Conservation (phyloP, 2,113 vertebrate genomes). For the Chascanopsetta lugubris region DNA sequence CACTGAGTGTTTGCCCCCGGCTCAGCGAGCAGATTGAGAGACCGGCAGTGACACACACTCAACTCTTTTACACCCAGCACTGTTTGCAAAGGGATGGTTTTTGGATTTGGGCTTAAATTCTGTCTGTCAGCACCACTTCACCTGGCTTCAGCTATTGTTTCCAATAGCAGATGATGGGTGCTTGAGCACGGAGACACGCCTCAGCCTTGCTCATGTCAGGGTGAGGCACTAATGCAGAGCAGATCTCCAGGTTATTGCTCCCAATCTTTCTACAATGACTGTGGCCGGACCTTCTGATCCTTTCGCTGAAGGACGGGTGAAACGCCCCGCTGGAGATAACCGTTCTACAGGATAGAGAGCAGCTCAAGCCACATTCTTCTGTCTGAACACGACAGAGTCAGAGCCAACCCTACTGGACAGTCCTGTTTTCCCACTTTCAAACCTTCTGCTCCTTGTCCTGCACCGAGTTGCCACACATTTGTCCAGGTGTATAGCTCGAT, state of each 20-base stretch:
- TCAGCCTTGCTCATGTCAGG: constrained; percentile 1
- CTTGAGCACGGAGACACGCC: not conserved
- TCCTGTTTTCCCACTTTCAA: no score
- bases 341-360: no score
- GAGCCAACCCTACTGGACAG: no score
- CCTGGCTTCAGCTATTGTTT: constrained; percentile 7
- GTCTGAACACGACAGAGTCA: no score
- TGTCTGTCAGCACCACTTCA: constrained; percentile 42
- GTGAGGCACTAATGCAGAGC: constrained; percentile 24
- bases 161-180: constrained; percentile 1
- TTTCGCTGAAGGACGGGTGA: no score
- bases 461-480: no score
- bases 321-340: no score
- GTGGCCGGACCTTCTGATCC: no score
- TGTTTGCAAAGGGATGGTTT: constrained; percentile 31
- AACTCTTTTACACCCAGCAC: constrained; percentile 36
- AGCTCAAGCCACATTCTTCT: no score
- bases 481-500: no score
- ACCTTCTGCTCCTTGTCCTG: no score
- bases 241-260: not conserved
- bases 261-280: no score
- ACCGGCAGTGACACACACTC: not conserved
- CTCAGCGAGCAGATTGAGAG: constrained; percentile 46
- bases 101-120: constrained; percentile 32
- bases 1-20: constrained; percentile 26